Evolutionary conservation across 35 echinoderm and acorn worm genomes (phyloP), one percentile per base, ranked within the genome.

Genomic region (Chiridota heheva): DNA sequence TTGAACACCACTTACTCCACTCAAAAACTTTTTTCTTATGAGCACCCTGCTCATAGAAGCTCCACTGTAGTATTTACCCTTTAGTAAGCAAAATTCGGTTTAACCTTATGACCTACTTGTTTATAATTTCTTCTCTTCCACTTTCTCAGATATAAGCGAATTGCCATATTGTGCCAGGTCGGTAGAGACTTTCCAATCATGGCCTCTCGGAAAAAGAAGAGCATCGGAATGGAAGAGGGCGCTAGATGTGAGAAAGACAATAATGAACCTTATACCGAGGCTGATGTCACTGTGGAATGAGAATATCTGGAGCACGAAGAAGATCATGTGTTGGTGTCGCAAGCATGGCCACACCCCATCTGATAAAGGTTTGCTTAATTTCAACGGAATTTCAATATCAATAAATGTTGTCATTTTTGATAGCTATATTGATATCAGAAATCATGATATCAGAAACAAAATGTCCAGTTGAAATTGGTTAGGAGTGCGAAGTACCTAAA

Each of bases 161-260:
- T 62, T 89, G 8, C 95, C 95, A 44, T 98, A 88, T 63, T 71
- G 80, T 63, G 95, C 89, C 0, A 86, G 77, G 3, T 87, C 80
- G 16, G 22, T 92, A 20, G 64, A 98, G 40, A 75, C 88, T 33
- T 98, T 84, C 41, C 89, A 89, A 20, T 91, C 73, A 0, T 98
- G 95, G 95, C 63, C 80, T 13, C 61, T 88, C 15, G 77, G 79
- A 28, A 98, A 98, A 44, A 78, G 85, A 26, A 87, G 89, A 38
- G 79, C 95, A 2, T 73, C 85, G 15, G 95, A 98, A 43, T 98
- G 95, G 95, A 88, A 91, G 66, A 91, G 95, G 48, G 89, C 89
- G 5, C 49, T 91, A 0, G 72, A 58, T 45, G 79, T 98, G 37
- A 78, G 76, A 63, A 38, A 75, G 13, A 87, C 81, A 28, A 68